Evolutionary conservation across 2,888 invertebrate species (phyloP).

Genomic region (Colletes collaris): DNA sequence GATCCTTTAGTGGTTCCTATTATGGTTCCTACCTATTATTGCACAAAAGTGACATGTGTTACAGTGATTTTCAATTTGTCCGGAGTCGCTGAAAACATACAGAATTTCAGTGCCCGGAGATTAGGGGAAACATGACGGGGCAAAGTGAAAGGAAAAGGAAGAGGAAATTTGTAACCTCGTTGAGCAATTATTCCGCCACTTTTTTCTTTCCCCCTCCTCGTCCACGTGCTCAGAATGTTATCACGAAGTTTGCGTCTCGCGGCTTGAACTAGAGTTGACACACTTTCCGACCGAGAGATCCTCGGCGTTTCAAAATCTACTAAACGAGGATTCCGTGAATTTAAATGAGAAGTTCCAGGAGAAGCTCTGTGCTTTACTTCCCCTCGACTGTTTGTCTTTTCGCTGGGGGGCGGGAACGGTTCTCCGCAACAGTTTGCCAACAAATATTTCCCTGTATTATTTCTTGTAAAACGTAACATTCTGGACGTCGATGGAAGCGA

Average conservation of each 20-base stretch:
- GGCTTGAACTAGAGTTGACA: constrained; percentile 1
- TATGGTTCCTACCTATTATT: no score
- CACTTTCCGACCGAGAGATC: constrained; percentile 3
- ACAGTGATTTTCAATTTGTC: no score
- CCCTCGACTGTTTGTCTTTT: not conserved
- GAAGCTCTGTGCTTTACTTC: not conserved
- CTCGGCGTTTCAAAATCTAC: constrained; percentile 35
- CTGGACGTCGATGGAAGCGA: no score
- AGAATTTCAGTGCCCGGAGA: no score
- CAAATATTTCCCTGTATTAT: no score
- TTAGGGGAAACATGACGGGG: not conserved
- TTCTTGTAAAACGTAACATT: no score
- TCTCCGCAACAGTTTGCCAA: no score
- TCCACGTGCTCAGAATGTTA: constrained; percentile 30
- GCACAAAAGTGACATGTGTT: no score
- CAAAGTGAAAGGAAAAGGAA: not conserved
- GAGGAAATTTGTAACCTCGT: constrained; percentile 25
- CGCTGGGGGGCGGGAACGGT: no score
- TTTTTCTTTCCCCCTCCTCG: not conserved
- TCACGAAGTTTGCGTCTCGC: constrained; percentile 28
- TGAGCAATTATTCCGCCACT: not conserved
- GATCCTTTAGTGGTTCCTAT: no score
- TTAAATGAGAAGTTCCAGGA: constrained; percentile 8
- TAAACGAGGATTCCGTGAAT: constrained; percentile 38
- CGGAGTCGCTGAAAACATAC: no score